A percentile compares a stretch with the other conserved stretches of the same genome.
Conservation (phyloP, 2,797 vertebrate species). For the Malacoctenus gilli region DNA sequence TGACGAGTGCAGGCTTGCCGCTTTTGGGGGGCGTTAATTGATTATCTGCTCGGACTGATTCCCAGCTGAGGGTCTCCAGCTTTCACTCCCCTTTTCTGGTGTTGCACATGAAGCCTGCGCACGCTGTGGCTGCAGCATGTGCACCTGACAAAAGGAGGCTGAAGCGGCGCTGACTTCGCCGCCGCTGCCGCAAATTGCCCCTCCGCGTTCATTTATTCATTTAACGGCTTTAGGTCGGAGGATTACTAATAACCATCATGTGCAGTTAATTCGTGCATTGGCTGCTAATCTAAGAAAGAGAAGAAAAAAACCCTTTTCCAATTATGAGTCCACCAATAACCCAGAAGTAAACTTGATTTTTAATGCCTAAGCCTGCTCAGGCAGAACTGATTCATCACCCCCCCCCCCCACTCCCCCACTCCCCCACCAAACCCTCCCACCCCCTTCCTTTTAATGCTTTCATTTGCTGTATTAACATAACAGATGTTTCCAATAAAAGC, state of each 20-base stretch:
- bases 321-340: slow-evolving; percentile 23
- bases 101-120: background rate
- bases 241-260: slow-evolving; percentile 21
- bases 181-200: too few species aligned
- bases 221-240: background rate
- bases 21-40: background rate
- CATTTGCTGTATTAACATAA: background rate
- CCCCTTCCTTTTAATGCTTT: background rate
- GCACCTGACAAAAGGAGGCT: slow-evolving; percentile 24
- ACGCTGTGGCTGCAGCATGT: background rate
- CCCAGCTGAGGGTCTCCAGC: too few species aligned
- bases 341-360: slow-evolving; percentile 13
- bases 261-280: slow-evolving; percentile 28
- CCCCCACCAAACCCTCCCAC: background rate
- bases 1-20: background rate
- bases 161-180: background rate
- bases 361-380: background rate
- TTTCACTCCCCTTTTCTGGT: too few species aligned
- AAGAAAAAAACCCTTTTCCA: slow-evolving; percentile 20
- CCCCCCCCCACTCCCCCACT: background rate
- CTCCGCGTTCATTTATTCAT: background rate
- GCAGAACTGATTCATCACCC: background rate
- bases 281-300: too few species aligned
- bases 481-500: background rate
- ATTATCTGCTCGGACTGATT: too few species aligned